phyloP scores from a whole-genome alignment of 2,797 vertebrate genomes.

The Urocyon cinereoargenteus region DNA sequence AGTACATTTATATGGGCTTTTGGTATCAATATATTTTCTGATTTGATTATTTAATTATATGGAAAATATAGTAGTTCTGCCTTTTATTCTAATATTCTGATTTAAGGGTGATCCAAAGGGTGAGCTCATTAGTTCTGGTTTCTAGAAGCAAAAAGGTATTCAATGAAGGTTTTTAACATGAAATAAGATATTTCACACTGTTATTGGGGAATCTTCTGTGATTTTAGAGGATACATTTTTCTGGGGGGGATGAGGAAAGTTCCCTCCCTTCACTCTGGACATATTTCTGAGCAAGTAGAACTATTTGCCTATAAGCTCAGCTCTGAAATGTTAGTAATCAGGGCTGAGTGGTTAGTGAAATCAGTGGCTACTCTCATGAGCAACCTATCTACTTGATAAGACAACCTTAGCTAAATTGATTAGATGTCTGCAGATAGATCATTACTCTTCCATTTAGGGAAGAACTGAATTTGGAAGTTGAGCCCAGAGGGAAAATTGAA shows the following conservation, averaged over 20 bases:
- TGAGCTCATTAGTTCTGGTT: background rate
- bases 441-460: background rate
- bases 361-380: background rate
- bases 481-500: background rate
- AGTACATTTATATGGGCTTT: background rate
- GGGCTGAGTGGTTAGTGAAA: background rate
- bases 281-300: background rate
- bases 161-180: background rate
- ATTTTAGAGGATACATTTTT: constrained; percentile 4
- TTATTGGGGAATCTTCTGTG: background rate
- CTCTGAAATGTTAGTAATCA: background rate
- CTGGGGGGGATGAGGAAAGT: background rate
- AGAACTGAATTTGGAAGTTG: constrained; percentile 2
- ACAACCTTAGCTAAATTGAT: background rate
- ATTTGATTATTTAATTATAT: background rate
- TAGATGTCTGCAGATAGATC: background rate
- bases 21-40: background rate
- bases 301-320: background rate
- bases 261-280: background rate
- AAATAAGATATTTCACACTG: constrained; percentile 15
- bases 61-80: background rate
- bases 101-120: background rate
- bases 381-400: background rate
- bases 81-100: background rate
- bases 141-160: background rate